phyloP scores from a whole-genome alignment of 2,888 invertebrate species.

The Volucella bombylans region DNA sequence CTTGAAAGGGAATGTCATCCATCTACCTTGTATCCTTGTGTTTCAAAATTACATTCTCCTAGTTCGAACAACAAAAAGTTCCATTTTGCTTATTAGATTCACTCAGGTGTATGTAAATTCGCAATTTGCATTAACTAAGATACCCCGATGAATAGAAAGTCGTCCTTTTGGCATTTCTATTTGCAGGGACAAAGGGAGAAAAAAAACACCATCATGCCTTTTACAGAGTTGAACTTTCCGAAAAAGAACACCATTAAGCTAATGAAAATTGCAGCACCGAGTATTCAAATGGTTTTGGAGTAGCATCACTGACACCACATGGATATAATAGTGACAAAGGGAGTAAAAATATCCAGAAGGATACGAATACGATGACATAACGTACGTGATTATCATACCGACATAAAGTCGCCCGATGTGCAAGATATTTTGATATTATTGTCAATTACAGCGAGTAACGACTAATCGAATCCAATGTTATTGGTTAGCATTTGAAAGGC shows the following conservation, averaged over 20 bases:
- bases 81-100: slow-evolving; percentile 63
- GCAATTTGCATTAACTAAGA: slow-evolving; percentile 36
- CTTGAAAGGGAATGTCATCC: too few relatives aligned
- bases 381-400: slow-evolving; percentile 55
- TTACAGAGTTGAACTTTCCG: slow-evolving; percentile 2
- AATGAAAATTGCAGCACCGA: slow-evolving; percentile 39
- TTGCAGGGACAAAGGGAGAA: neutral
- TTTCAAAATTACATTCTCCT: too few relatives aligned
- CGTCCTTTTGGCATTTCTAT: slow-evolving; percentile 12
- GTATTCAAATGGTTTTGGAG: neutral
- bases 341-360: neutral
- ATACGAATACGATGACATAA: slow-evolving; percentile 23
- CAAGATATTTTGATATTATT: slow-evolving; percentile 18
- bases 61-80: neutral
- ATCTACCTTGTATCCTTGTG: too few relatives aligned
- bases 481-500: neutral
- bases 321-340: neutral
- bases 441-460: neutral
- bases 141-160: slow-evolving; percentile 37
- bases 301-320: slow-evolving; percentile 17
- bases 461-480: slow-evolving; percentile 16
- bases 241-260: slow-evolving; percentile 39
- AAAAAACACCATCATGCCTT: neutral
- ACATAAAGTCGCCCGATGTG: slow-evolving; percentile 38
- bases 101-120: slow-evolving; percentile 41